A percentile compares a stretch with the other conserved stretches of the same genome.
These are phyloP conservation scores for Epistrophe grossulariae DNA, from an alignment of 2,888 invertebrate genomes.

Conservation along the genomic window DNA sequence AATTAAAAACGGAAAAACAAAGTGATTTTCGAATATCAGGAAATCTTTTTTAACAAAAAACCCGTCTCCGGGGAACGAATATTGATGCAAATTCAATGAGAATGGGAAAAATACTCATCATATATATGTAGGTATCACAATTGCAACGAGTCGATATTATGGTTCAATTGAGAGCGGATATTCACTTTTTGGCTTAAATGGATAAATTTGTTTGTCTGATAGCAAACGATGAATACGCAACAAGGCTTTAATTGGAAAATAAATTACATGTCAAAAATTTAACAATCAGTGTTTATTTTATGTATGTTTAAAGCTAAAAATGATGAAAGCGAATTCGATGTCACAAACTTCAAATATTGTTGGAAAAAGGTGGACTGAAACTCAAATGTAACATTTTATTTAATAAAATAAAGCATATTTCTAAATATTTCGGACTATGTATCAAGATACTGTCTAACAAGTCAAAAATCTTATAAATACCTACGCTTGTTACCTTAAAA, in stretches of 20 bases:
- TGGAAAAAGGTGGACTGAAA: too few relatives aligned
- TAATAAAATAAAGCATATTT: too few relatives aligned
- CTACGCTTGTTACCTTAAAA: too few relatives aligned
- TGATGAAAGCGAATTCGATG: too few relatives aligned
- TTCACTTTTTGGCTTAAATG: conserved; percentile 20
- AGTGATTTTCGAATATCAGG: conserved; percentile 51
- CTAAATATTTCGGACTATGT: too few relatives aligned
- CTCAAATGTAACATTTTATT: too few relatives aligned
- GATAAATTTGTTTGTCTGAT: neutral
- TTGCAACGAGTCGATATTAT: neutral
- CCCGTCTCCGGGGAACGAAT: neutral
- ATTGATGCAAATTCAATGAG: neutral
- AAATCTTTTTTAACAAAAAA: neutral
- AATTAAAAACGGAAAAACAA: conserved; percentile 66
- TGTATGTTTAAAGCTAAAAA: neutral
- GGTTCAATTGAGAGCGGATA: conserved; percentile 5
- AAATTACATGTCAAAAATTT: neutral
- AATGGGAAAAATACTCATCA: neutral
- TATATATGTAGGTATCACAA: too few relatives aligned
- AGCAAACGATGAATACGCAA: neutral
- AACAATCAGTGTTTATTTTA: rapidly evolving
- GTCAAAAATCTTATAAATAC: too few relatives aligned
- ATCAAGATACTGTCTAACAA: too few relatives aligned
- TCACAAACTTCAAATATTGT: too few relatives aligned
- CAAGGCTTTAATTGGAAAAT: neutral